Evolutionary conservation across 2,888 invertebrate genomes (phyloP).

Genomic region (Fragum sueziense): DNA sequence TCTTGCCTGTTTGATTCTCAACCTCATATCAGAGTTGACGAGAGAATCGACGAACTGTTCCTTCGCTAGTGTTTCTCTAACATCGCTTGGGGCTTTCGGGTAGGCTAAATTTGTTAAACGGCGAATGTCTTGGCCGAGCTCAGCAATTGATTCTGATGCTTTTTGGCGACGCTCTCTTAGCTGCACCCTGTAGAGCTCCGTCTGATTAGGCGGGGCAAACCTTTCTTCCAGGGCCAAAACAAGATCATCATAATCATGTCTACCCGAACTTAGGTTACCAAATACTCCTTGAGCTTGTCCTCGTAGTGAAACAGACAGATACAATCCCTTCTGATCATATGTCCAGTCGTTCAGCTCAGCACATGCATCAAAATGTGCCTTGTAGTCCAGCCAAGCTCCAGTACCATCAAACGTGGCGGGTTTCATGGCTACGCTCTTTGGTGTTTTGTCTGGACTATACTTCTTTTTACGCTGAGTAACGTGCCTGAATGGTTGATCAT

Average conservation of each 20-base stretch:
- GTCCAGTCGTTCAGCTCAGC: constrained; percentile 9
- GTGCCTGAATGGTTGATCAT: too few relatives aligned
- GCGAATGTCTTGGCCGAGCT: constrained; percentile 19
- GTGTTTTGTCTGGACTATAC: too few relatives aligned
- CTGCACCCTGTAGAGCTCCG: constrained; percentile 14
- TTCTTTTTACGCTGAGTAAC: too few relatives aligned
- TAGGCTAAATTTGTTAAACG: constrained; percentile 24
- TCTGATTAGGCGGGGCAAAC: constrained; percentile 23
- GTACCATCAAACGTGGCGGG: neutral
- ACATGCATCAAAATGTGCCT: constrained; percentile 6
- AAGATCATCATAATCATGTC: neutral
- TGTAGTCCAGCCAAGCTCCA: neutral
- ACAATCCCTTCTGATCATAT: constrained; percentile 9
- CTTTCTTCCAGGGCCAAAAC: constrained; percentile 4
- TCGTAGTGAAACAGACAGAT: constrained; percentile 15
- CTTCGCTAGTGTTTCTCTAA: constrained; percentile 19
- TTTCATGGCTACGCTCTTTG: too few relatives aligned
- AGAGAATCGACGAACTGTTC: constrained; percentile 24
- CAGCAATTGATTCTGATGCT: neutral
- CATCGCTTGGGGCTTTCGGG: constrained; percentile 14
- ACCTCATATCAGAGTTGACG: constrained; percentile 16
- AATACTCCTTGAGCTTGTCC: constrained; percentile 26
- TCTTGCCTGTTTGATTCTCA: constrained; percentile 11
- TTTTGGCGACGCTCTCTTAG: neutral
- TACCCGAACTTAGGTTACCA: neutral